Evolutionary conservation across 2,888 invertebrate species (phyloP), one percentile per base, ranked within the genome.

Genomic region (Drosophila silvestris): DNA sequence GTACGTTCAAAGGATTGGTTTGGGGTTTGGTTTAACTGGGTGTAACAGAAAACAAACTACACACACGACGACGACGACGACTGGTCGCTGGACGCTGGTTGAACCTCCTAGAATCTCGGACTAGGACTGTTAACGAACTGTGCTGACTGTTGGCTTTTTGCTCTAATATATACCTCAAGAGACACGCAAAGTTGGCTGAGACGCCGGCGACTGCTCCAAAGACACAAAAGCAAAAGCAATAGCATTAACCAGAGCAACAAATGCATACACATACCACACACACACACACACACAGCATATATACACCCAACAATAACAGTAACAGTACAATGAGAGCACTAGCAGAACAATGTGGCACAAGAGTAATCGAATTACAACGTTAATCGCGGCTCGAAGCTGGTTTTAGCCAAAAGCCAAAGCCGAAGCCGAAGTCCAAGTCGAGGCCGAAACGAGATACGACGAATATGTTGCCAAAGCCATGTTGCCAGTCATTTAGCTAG

Each of bases 51-150:
- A 76, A 74, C 75, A 63, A 74, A 78, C 77, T 82, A 86, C 89
- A 91, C 91, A 83, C 85, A 84, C 79, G 28, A 57, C 57, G 47
- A 84, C 85, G 83, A 69, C 86, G 82, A 81, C 83, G 76, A 30
- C 28, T 39, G 68, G 56, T 70, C 68, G 82, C 79, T 85, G 85
- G 78, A 77, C 83, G 91, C 87, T 91, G 86, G 91, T 91, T 93
- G 86, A 93, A 93, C 93, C 93, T 93, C 93, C 93, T 93, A 93
- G 93, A 93, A 92, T 90, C 92, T 85, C 91, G 92, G 92, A 91
- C 93, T 93, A 93, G 93, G 93, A 93, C 93, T 93, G 93, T 93
- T 93, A 92, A 93, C 93, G 91, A 93, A 93, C 93, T 93, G 93
- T 93, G 92, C 93, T 89, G 91, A 88, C 91, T 89, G 85, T 78